Percentiles rank a stretch among this genome's conserved stretches.
These are phyloP conservation scores for Protodeltote pygarga DNA, from an alignment of 2,888 invertebrate species.

Conservation along the genomic window DNA sequence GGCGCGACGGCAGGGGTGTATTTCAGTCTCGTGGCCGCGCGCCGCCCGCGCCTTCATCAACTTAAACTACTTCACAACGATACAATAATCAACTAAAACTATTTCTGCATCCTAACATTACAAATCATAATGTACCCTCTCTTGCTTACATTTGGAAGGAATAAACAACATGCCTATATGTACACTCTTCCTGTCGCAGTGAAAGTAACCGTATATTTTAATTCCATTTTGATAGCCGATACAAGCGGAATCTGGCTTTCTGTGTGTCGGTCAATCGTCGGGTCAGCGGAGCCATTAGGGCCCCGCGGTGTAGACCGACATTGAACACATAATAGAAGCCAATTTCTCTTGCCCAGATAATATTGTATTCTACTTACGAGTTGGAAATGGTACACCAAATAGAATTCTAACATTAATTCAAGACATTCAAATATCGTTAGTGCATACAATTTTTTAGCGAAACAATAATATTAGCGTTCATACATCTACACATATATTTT, in stretches of 20 bases:
- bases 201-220: slow-evolving; percentile 67
- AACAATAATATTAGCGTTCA: slow-evolving; percentile 47
- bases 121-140: slow-evolving; percentile 77
- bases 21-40: slow-evolving; percentile 82
- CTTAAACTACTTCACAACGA: slow-evolving; percentile 85
- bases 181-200: slow-evolving; percentile 72
- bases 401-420: slow-evolving; percentile 59
- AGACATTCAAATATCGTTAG: slow-evolving; percentile 58
- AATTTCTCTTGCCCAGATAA: slow-evolving; percentile 51
- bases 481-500: slow-evolving; percentile 51
- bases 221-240: slow-evolving; percentile 65
- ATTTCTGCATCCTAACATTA: slow-evolving; percentile 80
- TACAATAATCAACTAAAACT: slow-evolving; percentile 84
- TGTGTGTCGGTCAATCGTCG: slow-evolving; percentile 44
- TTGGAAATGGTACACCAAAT: slow-evolving; percentile 59
- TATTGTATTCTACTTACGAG: slow-evolving; percentile 49
- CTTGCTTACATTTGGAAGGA: slow-evolving; percentile 78
- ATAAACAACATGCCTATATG: slow-evolving; percentile 80
- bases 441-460: slow-evolving; percentile 50
- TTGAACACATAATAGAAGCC: slow-evolving; percentile 50
- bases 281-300: slow-evolving; percentile 25
- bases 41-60: slow-evolving; percentile 73
- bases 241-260: slow-evolving; percentile 62
- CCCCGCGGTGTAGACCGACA: slow-evolving; percentile 30
- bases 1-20: slow-evolving; percentile 79